phyloP scores from a whole-genome alignment of 2,888 invertebrate species.

The Dysmachus trigonus region DNA sequence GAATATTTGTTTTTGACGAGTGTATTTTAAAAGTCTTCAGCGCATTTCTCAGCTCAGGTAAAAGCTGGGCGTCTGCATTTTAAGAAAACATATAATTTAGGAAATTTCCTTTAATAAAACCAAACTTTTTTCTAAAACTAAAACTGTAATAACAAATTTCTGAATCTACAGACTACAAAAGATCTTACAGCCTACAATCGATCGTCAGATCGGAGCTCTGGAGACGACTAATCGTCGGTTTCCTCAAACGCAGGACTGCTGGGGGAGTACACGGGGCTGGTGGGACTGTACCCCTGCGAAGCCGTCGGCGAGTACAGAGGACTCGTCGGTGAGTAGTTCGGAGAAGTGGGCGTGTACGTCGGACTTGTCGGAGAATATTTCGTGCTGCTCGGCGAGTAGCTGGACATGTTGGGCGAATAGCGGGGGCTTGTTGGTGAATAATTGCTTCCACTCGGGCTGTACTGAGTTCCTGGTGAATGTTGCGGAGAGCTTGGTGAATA shows the following conservation, averaged over 20 bases:
- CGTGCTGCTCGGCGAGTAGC: conserved; percentile 77
- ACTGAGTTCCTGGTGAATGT: conserved; percentile 72
- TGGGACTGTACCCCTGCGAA: conserved; percentile 77
- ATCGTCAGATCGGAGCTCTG: not conserved
- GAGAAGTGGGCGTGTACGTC: conserved; percentile 71
- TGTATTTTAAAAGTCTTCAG: too few relatives aligned
- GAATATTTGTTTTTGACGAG: too few relatives aligned
- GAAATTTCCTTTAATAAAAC: not conserved
- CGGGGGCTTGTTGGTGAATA: conserved; percentile 74
- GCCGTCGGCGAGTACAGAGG: conserved; percentile 83
- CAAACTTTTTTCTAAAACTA: not conserved
- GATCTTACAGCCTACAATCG: not conserved
- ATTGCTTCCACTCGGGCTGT: conserved; percentile 77
- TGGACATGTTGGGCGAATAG: conserved; percentile 67
- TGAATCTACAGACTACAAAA: not conserved
- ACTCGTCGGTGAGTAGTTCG: conserved; percentile 72
- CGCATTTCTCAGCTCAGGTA: too few relatives aligned
- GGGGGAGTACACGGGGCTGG: conserved; percentile 76
- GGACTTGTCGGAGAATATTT: conserved; percentile 85
- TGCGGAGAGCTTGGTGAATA: conserved; percentile 88
- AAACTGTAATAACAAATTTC: not conserved
- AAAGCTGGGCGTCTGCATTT: too few relatives aligned
- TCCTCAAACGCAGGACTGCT: conserved; percentile 67
- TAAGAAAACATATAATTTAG: not conserved
- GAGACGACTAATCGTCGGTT: conserved; percentile 47